Evolutionary conservation across 1,140 invertebrate species (phyloP), one percentile per base, ranked within the genome.

Genomic region (Drosophila bocqueti): DNA sequence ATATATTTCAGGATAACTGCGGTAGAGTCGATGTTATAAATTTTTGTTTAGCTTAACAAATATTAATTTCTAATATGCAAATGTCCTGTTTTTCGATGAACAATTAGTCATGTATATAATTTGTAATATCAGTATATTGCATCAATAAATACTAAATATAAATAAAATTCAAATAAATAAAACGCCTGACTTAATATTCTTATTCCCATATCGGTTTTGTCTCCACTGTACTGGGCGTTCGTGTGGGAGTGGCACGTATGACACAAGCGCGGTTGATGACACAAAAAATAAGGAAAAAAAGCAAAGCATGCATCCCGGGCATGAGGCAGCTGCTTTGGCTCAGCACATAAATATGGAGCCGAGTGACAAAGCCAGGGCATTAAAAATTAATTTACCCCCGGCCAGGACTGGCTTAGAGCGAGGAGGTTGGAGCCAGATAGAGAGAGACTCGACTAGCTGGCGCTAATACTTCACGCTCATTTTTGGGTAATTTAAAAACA

Each of bases 301-400:
- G n/a, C 4, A 31, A 52, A 63, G 63, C 63, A 57, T 69, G 50
- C 76, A 76, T 45, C 75, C 68, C 29, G 31, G 64, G 42, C 42
- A 50, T 66, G 81, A 63, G 71, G 61, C 81, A 79, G 66, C 79
- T 85, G 82, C 82, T 73, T 43, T 73, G 55, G 67, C 54, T 72
- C 69, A 73, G 58, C 62, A 83, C 77, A 87, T 89, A 89, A 84
- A 87, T 89, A 89, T 72, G 50, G 50, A 67, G 77, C 61, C 54
- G 47, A 52, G 59, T 78, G 84, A 89, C 84, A 87, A 75, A 78
- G 81, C 58, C 68, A 83, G 67, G 52, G 78, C 85, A 90, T 89
- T 89, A 90, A 89, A 90, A 89, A 90, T 84, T 89, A 89, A 89
- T 89, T 90, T 90, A 81, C 84, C 80, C 60, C 67, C 72, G 57